A percentile compares a stretch with the other conserved stretches of the same genome.
Evolutionary conservation across 2,888 invertebrate genomes (phyloP).

Genomic region (Cactoblastis cactorum): DNA sequence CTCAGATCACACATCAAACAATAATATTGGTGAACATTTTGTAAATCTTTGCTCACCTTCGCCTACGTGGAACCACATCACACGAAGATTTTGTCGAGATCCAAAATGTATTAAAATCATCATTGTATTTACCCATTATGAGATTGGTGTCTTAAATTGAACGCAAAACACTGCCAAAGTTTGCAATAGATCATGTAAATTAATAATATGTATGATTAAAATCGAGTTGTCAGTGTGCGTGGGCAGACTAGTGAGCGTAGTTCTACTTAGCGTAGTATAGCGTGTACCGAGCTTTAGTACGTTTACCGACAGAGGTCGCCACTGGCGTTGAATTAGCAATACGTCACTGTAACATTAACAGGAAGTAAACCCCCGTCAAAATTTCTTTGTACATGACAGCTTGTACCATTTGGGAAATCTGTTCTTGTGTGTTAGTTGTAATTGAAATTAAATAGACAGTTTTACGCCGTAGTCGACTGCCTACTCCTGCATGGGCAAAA

Average conservation of each 20-base stretch:
- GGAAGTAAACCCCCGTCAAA: background rate
- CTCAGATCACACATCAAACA: too few relatives aligned
- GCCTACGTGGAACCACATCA: too few relatives aligned
- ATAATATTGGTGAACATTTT: too few relatives aligned
- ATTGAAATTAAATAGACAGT: background rate
- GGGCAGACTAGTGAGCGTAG: conserved; percentile 53
- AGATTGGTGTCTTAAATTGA: conserved; percentile 13
- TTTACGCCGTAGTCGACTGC: background rate
- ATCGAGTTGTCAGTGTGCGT: conserved; percentile 63
- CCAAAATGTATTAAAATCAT: background rate
- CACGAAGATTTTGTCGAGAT: background rate
- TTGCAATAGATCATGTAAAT: conserved; percentile 31
- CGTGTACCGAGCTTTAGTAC: conserved; percentile 63
- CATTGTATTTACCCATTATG: conserved; percentile 15
- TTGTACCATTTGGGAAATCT: background rate
- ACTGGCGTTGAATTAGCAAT: background rate
- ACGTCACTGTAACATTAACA: background rate
- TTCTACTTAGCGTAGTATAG: conserved; percentile 57
- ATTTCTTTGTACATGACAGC: background rate
- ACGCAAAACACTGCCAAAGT: conserved; percentile 47
- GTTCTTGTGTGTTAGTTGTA: background rate
- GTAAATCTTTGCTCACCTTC: too few relatives aligned
- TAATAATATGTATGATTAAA: conserved; percentile 18
- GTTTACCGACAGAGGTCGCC: conserved; percentile 33
- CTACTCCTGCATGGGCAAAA: too few relatives aligned